Evolutionary conservation across 1,140 invertebrate genomes (phyloP), one percentile per base, ranked within the genome.

Genomic region (Drosophila punjabiensis): DNA sequence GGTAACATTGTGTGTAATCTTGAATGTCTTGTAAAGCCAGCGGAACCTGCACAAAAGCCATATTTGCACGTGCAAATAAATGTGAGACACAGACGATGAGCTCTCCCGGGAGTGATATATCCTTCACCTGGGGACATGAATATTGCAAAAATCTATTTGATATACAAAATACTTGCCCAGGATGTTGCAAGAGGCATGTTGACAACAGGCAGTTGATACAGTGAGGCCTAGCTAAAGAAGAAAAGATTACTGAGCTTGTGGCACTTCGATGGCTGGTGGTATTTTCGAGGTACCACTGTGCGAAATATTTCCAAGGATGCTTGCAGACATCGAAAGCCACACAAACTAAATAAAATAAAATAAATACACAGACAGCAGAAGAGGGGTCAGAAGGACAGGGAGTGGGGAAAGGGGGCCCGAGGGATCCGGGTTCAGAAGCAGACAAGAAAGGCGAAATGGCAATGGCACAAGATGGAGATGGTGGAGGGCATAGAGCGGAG

Each of bases 371-470:
- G 68, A 58, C 64, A 47, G 39, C 8, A 45, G 33, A 14, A 28
- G 62, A 13, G 50, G 68, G 60, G 41, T 18, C 37, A 39, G 45
- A 59, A 41, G 41, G 41, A 32, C 14, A 18, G 7, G 13, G 13
- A 8, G 28, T 13, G 18, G 5, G 18, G 16, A 14, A 16, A 18
- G 39, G 48, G 59, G 63, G 30, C 45, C 39, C 41, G 32, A 24
- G 75, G 52, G 39, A 68, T 48, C 68, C 39, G 50, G 39, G 63
- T 55, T 67, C 48, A 69, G 28, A 20, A 48, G 68, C 68, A 69
- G 68, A 71, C 64, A 69, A 71, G 45, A 56, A 71, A 71, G 68
- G 48, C 50, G 24, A 66, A 53, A 48, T 71, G 79, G 66, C 71
- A 71, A 81, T 58, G 56, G 60, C 66, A 65, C 53, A 81, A 81